phyloP scores from a whole-genome alignment of 2,797 vertebrate species.

The Gambusia yucatana region DNA sequence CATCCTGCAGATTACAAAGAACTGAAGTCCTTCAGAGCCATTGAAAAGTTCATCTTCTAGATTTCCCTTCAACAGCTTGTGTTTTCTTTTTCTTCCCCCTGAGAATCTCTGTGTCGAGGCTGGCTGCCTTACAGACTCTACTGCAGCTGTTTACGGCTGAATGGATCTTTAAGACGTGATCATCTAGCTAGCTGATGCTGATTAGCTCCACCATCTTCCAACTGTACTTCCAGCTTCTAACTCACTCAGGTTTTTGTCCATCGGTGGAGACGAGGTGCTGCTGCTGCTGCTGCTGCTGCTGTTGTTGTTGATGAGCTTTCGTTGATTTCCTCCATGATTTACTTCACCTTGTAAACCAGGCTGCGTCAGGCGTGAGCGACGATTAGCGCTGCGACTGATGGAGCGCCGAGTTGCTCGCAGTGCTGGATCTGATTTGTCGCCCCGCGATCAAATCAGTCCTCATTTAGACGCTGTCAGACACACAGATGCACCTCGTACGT shows the following conservation, averaged over 20 bases:
- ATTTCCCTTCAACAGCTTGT: not conserved
- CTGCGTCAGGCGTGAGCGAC: slow-evolving; percentile 1
- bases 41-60: not conserved
- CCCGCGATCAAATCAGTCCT: slow-evolving; percentile 36
- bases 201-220: not conserved
- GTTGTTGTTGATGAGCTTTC: not conserved
- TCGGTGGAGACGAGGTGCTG: not conserved
- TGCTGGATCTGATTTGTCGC: slow-evolving; percentile 8
- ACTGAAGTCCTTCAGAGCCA: not conserved
- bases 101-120: not conserved
- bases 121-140: not conserved
- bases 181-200: not conserved
- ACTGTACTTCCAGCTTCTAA: not conserved
- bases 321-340: slow-evolving; percentile 7
- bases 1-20: not conserved
- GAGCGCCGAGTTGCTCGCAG: slow-evolving; percentile 6
- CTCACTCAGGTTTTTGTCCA: not conserved
- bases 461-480: slow-evolving; percentile 17
- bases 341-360: slow-evolving; percentile 5
- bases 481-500: slow-evolving; percentile 3
- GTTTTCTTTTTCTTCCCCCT: not conserved
- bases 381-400: slow-evolving; percentile 19
- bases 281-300: too few species aligned
- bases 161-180: not conserved
- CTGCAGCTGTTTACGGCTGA: not conserved